phyloP scores from a whole-genome alignment of 1,140 invertebrate species.

The Brachionus koreanus region DNA sequence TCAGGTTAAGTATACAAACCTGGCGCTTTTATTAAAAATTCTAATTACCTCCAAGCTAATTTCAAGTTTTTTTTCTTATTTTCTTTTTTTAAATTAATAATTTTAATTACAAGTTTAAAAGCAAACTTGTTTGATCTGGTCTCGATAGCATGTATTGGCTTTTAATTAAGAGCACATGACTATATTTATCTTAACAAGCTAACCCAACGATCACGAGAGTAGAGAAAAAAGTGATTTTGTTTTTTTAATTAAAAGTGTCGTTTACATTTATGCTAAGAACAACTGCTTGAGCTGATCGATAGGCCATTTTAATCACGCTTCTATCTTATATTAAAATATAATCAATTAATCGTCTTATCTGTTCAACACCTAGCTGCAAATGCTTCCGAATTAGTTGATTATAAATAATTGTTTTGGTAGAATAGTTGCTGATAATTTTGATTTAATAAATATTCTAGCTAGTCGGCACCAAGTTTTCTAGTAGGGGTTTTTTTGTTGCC shows the following conservation, averaged over 20 bases:
- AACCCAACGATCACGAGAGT: not conserved
- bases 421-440: not conserved
- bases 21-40: not conserved
- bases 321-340: not conserved
- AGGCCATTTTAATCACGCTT: not conserved
- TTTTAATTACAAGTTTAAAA: not conserved
- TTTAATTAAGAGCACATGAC: slow-evolving; percentile 19
- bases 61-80: not conserved
- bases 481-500: not conserved
- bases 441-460: not conserved
- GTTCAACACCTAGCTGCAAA: not conserved
- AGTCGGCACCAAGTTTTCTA: not conserved
- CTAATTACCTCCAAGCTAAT: slow-evolving; percentile 6
- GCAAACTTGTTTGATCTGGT: not conserved
- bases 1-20: slow-evolving; percentile 5
- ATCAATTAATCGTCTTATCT: not conserved
- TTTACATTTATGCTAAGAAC: not conserved
- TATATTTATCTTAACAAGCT: not conserved
- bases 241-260: slow-evolving; percentile 21
- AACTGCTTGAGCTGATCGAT: not conserved
- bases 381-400: not conserved
- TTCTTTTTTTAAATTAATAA: not conserved
- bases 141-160: slow-evolving; percentile 9
- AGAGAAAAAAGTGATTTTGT: not conserved
- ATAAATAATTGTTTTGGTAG: not conserved